These are phyloP conservation scores for Mesorhabditis belari DNA, from an alignment of 2,888 invertebrate genomes.

Conservation along the genomic window DNA sequence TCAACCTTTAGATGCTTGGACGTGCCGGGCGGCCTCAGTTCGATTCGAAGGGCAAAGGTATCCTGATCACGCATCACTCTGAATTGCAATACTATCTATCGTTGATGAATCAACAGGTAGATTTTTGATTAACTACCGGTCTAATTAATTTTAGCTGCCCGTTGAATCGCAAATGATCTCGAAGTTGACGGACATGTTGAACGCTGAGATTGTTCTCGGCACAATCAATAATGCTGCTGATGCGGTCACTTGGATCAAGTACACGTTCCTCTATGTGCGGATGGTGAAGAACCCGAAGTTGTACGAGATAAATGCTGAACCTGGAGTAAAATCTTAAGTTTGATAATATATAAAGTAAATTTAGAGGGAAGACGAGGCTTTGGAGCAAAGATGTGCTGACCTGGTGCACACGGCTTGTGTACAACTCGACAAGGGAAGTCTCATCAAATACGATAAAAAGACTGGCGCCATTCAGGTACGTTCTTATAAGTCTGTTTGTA, in stretches of 20 bases:
- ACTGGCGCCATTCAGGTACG: conserved; percentile 63
- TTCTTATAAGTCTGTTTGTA: too few species aligned
- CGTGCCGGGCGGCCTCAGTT: conserved; percentile 96
- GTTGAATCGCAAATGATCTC: conserved; percentile 91
- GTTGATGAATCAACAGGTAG: conserved; percentile 81
- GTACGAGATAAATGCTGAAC: conserved; percentile 69
- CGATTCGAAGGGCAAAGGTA: conserved; percentile 91
- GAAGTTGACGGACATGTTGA: conserved; percentile 89
- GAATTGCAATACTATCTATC: conserved; percentile 97
- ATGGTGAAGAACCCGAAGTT: conserved; percentile 83
- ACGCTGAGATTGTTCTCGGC: conserved; percentile 93
- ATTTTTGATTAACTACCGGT: not conserved
- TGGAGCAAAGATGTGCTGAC: conserved; percentile 86
- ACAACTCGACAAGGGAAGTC: conserved; percentile 82
- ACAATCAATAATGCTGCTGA: conserved; percentile 83
- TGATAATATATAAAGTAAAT: conserved; percentile 5
- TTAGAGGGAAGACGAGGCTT: conserved; percentile 70
- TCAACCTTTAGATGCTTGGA: conserved; percentile 72
- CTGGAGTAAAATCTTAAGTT: conserved; percentile 14
- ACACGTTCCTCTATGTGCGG: conserved; percentile 89
- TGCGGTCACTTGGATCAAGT: conserved; percentile 87
- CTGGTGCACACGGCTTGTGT: conserved; percentile 88
- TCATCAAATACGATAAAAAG: conserved; percentile 87
- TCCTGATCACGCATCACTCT: conserved; percentile 94
- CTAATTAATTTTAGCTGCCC: conserved; percentile 63